Evolutionary conservation across 2,113 vertebrate genomes (phyloP).

Genomic region (Balaeniceps rex): DNA sequence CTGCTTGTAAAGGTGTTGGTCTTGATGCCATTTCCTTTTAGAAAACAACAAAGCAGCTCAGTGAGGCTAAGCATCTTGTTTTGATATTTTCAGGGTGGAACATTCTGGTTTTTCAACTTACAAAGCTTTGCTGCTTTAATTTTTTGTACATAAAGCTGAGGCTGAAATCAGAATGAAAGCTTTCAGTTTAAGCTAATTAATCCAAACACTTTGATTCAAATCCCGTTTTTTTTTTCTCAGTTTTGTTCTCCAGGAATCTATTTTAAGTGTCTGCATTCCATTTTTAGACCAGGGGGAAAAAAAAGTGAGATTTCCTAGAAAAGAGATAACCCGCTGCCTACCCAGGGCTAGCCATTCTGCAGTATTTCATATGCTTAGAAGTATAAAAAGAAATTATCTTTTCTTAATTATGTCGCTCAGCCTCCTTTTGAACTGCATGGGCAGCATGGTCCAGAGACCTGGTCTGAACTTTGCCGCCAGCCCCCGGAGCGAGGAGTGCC

Average conservation of each 20-base stretch:
- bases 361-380: not conserved
- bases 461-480: not conserved
- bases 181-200: slow-evolving; percentile 60
- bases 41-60: slow-evolving; percentile 31
- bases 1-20: slow-evolving; percentile 31
- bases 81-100: slow-evolving; percentile 49
- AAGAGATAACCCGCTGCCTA: not conserved
- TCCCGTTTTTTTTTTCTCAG: slow-evolving; percentile 39
- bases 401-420: not conserved
- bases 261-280: slow-evolving; percentile 26
- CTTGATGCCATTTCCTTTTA: slow-evolving; percentile 11
- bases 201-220: slow-evolving; percentile 49
- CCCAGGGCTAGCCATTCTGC: not conserved
- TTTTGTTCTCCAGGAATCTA: slow-evolving; percentile 38
- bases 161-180: slow-evolving; percentile 48
- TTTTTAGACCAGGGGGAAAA: not conserved
- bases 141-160: not conserved
- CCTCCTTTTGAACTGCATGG: not conserved
- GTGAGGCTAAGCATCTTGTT: not conserved
- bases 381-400: not conserved
- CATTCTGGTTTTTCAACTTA: slow-evolving; percentile 35
- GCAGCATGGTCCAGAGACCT: not conserved
- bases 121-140: slow-evolving; percentile 33
- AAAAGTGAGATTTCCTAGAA: slow-evolving; percentile 7
- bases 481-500: not conserved